These are phyloP conservation scores for Lordiphosa andalusiaca DNA, from an alignment of 2,888 invertebrate species.

Conservation along the genomic window DNA sequence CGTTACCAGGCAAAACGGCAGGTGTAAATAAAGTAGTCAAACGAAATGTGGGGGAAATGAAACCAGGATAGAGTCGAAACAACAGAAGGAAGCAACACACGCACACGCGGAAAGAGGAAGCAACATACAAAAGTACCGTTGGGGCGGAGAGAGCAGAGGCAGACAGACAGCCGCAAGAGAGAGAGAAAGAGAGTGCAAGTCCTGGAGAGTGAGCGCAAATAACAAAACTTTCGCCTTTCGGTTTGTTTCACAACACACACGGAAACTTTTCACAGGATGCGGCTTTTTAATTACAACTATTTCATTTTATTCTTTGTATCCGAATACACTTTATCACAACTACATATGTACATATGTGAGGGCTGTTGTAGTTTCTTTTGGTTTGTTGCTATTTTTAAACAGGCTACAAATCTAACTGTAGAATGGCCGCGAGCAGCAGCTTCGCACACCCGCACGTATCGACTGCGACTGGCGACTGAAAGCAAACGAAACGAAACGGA, in stretches of 20 bases:
- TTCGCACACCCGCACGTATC: conserved; percentile 46
- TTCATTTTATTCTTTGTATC: conserved; percentile 7
- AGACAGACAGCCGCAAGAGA: conserved; percentile 19
- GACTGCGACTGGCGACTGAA: conserved; percentile 15
- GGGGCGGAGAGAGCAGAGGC: conserved; percentile 14
- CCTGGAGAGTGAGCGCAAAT: conserved; percentile 44
- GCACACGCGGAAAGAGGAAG: conserved; percentile 36
- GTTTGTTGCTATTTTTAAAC: conserved; percentile 48
- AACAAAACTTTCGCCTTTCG: conserved; percentile 63
- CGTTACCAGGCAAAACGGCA: conserved; percentile 26
- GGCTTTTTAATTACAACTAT: conserved; percentile 30
- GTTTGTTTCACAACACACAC: conserved; percentile 49
- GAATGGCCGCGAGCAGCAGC: conserved; percentile 18
- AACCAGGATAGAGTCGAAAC: conserved; percentile 44
- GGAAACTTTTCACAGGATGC: conserved; percentile 58
- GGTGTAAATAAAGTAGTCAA: conserved; percentile 61
- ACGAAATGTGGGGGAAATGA: conserved; percentile 46
- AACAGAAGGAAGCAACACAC: conserved; percentile 41
- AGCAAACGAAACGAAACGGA: conserved; percentile 48
- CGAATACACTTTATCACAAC: conserved; percentile 6
- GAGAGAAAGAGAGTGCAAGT: conserved; percentile 21
- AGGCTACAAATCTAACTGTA: conserved; percentile 57
- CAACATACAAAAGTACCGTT: conserved; percentile 50
- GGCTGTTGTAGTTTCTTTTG: conserved; percentile 39
- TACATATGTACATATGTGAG: conserved; percentile 6